Conservation (phyloP, 2,797 vertebrate species). For the Sebastes miniatus region DNA sequence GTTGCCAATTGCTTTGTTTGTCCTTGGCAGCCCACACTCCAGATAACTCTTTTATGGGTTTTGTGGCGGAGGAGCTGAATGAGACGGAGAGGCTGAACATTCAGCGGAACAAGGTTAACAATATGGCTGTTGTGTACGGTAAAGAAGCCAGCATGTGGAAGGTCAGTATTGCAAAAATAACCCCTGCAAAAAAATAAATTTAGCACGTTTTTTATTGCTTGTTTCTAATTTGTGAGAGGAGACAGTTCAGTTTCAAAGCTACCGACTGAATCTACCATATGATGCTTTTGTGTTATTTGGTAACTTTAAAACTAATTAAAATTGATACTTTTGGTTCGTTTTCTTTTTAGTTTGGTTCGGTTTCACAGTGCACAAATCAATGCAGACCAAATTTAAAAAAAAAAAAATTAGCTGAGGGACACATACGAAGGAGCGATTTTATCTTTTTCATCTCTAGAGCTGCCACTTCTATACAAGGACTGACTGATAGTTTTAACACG, state of each 20-base stretch:
- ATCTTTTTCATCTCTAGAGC: too few relatives aligned
- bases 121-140: constrained; percentile 96
- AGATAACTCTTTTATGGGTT: constrained; percentile 99
- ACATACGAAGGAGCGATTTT: too few relatives aligned
- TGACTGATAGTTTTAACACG: too few relatives aligned
- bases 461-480: too few relatives aligned
- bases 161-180: constrained; percentile 75
- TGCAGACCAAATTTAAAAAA: too few relatives aligned
- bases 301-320: not conserved
- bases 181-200: too few relatives aligned
- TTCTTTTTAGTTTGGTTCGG: too few relatives aligned
- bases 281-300: not conserved
- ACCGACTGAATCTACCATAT: not conserved
- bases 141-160: constrained; percentile 99
- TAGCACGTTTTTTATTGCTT: not conserved
- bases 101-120: constrained; percentile 89
- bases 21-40: constrained; percentile 92
- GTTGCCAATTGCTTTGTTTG: constrained; percentile 45
- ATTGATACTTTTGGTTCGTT: too few relatives aligned
- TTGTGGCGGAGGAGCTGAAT: constrained; percentile 95
- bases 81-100: constrained; percentile 88
- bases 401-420: too few relatives aligned
- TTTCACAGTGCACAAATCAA: too few relatives aligned
- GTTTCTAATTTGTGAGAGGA: not conserved
- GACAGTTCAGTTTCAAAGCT: not conserved